Conservation (phyloP, 2,888 invertebrate species). For the Beris chalybata region DNA sequence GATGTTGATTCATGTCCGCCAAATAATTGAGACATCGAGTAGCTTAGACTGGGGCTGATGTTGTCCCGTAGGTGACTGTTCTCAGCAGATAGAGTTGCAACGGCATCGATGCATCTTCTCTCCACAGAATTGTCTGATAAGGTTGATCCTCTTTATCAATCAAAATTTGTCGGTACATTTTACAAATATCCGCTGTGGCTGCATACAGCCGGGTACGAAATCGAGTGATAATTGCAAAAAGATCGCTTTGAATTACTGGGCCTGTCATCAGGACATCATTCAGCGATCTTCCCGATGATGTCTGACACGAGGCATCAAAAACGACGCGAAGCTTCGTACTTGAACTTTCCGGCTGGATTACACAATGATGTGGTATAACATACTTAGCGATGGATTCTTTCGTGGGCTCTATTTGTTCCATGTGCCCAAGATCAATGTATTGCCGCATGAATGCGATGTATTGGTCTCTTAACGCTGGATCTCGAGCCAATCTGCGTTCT, state of each 20-base stretch:
- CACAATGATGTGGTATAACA: constrained; percentile 36
- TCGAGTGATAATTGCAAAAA: not conserved
- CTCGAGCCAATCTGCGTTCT: not conserved
- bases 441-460: constrained; percentile 24
- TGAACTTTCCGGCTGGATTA: constrained; percentile 31
- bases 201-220: not conserved
- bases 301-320: constrained; percentile 3
- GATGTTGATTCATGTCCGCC: too few relatives aligned
- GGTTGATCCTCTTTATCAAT: too few relatives aligned
- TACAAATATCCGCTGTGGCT: too few relatives aligned
- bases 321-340: constrained; percentile 34
- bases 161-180: too few relatives aligned
- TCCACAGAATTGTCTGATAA: too few relatives aligned
- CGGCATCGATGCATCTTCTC: too few relatives aligned
- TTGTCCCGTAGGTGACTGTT: too few relatives aligned
- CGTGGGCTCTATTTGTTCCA: too few relatives aligned
- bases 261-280: not conserved
- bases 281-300: not conserved
- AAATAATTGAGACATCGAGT: too few relatives aligned
- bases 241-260: not conserved
- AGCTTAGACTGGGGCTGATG: too few relatives aligned
- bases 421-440: too few relatives aligned
- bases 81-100: too few relatives aligned
- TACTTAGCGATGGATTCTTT: not conserved
- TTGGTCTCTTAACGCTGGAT: not conserved